A percentile compares a stretch with the other conserved stretches of the same genome.
Evolutionary conservation across 2,113 vertebrate species (phyloP).

Genomic region (Ascaphus truei): DNA sequence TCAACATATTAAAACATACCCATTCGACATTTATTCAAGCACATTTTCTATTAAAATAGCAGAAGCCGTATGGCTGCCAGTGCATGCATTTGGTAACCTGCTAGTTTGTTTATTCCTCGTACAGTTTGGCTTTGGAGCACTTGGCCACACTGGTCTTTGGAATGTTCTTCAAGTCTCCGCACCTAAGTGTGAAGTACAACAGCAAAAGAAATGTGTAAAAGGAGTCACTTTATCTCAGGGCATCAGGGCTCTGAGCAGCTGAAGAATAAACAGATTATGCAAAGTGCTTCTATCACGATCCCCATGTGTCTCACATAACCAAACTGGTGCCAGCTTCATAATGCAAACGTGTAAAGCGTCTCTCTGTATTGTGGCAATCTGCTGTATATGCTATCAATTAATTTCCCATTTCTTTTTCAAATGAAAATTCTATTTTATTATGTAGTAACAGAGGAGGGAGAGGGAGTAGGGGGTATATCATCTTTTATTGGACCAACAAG

Average conservation of each 20-base stretch:
- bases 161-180: not conserved
- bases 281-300: conserved; percentile 1
- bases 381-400: not conserved
- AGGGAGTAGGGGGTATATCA: too few relatives aligned
- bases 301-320: not conserved
- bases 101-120: conserved; percentile 17
- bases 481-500: too few relatives aligned
- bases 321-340: not conserved
- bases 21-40: too few relatives aligned
- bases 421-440: not conserved
- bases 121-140: not conserved
- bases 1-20: too few relatives aligned
- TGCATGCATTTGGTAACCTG: not conserved
- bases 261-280: conserved; percentile 33
- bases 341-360: not conserved
- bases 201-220: conserved; percentile 7
- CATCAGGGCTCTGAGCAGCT: conserved; percentile 8
- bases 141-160: not conserved
- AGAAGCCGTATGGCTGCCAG: too few relatives aligned
- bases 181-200: conserved; percentile 21
- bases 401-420: not conserved
- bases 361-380: not conserved
- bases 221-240: conserved; percentile 22
- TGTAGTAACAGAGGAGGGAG: not conserved
- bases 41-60: too few relatives aligned